phyloP scores from a whole-genome alignment of 1,140 invertebrate species.

The Sesamia nonagrioides region DNA sequence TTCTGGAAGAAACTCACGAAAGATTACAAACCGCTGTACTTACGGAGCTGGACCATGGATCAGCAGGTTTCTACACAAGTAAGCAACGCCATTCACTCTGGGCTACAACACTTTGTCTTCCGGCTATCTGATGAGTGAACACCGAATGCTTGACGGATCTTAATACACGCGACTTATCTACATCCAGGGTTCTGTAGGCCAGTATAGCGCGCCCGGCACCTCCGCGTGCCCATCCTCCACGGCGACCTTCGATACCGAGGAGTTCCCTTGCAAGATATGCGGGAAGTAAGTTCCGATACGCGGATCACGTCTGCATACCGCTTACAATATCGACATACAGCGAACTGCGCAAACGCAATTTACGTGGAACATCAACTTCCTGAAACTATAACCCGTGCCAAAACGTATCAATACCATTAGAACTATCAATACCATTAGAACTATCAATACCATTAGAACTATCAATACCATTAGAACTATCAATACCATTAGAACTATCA shows the following conservation, averaged over 20 bases:
- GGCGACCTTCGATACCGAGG: constrained; percentile 86
- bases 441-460: neutral
- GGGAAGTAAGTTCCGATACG: constrained; percentile 96
- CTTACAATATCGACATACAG: constrained; percentile 59
- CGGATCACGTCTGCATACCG: constrained; percentile 62
- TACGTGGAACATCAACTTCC: constrained; percentile 57
- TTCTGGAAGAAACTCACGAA: constrained; percentile 99
- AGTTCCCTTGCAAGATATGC: constrained; percentile 98
- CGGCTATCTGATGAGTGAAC: constrained; percentile 76
- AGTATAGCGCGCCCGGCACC: constrained; percentile 62
- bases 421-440: neutral
- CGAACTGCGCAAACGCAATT: constrained; percentile 70
- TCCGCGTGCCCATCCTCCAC: constrained; percentile 72
- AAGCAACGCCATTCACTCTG: constrained; percentile 75
- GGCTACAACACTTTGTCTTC: constrained; percentile 78
- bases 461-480: neutral
- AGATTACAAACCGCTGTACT: constrained; percentile 89
- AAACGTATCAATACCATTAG: constrained; percentile 10
- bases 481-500: neutral
- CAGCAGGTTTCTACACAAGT: constrained; percentile 72
- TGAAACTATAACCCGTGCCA: constrained; percentile 20
- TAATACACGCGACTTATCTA: constrained; percentile 73
- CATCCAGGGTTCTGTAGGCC: constrained; percentile 79
- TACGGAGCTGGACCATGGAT: constrained; percentile 79
- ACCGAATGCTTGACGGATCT: constrained; percentile 52